Evolutionary conservation across 1,140 invertebrate species (phyloP).

Genomic region (Drosophila nikananu): DNA sequence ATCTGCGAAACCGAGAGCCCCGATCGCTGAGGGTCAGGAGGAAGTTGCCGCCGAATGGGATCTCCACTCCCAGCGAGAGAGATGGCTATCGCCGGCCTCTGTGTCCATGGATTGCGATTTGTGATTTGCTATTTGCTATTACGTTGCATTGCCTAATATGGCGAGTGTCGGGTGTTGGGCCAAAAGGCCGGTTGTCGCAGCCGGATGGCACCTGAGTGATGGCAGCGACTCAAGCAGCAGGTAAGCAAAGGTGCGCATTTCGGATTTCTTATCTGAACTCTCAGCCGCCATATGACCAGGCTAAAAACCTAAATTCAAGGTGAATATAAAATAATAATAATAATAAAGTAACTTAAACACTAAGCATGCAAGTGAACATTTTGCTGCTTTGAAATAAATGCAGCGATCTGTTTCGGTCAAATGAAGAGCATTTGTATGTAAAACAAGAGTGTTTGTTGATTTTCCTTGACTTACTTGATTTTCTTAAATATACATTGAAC

Average conservation of each 20-base stretch:
- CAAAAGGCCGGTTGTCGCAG: constrained; percentile 23
- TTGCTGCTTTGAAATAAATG: no score
- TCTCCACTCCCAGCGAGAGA: constrained; percentile 9
- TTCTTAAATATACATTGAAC: no score
- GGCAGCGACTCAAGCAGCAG: neutral
- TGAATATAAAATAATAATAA: no score
- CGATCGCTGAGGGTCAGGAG: constrained; percentile 3
- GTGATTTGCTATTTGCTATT: constrained; percentile 3
- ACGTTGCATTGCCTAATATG: neutral
- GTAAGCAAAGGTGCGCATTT: neutral
- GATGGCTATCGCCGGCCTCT: constrained; percentile 29
- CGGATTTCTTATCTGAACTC: neutral
- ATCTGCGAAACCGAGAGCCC: constrained; percentile 32
- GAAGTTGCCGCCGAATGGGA: constrained; percentile 14
- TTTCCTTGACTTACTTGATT: no score
- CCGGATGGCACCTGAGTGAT: constrained; percentile 13
- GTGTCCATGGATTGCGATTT: constrained; percentile 2
- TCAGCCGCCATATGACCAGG: neutral
- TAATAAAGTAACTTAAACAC: no score
- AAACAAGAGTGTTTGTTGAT: no score
- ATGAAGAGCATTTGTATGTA: no score
- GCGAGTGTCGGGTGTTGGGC: constrained; percentile 9
- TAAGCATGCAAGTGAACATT: no score
- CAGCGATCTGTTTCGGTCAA: no score
- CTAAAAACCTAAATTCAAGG: no score